A percentile compares a stretch with the other conserved stretches of the same genome.
phyloP scores from a whole-genome alignment of 2,888 invertebrate species.

The Taphrorychus bicolor region DNA sequence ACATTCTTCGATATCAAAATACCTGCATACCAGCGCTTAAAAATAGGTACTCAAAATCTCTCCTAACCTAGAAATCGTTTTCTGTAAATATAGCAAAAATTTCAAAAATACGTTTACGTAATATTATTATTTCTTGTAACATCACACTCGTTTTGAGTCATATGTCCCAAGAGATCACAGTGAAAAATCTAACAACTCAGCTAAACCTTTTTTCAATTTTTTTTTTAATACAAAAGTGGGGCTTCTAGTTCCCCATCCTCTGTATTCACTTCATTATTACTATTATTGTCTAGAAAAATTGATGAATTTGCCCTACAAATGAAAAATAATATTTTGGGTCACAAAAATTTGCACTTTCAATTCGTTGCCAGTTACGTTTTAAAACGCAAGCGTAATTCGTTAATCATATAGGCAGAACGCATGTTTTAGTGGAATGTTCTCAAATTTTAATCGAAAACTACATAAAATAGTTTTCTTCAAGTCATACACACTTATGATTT shows the following conservation, averaged over 20 bases:
- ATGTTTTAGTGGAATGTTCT: conserved; percentile 8
- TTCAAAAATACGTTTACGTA: conserved; percentile 20
- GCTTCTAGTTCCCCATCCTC: too few species aligned
- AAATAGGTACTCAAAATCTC: conserved; percentile 5
- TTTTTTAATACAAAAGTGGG: too few species aligned
- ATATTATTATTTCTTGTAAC: neutral
- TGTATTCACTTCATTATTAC: neutral
- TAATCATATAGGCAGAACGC: too few species aligned
- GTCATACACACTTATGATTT: too few species aligned
- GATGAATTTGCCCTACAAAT: too few species aligned
- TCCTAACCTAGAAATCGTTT: conserved; percentile 16
- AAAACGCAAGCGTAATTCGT: neutral
- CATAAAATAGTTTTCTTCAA: too few species aligned
- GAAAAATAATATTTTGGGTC: too few species aligned
- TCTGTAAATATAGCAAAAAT: conserved; percentile 23
- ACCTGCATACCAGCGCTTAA: conserved; percentile 7
- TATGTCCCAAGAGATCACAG: conserved; percentile 58
- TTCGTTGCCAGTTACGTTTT: neutral
- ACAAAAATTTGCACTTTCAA: neutral
- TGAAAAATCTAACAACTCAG: conserved; percentile 48
- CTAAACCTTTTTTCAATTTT: too few species aligned
- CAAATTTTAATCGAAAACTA: neutral
- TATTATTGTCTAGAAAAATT: neutral
- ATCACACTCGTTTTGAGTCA: conserved; percentile 42
- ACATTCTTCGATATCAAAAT: conserved; percentile 14